phyloP scores from a whole-genome alignment of 1,140 invertebrate species.

The Euborellia annulipes region DNA sequence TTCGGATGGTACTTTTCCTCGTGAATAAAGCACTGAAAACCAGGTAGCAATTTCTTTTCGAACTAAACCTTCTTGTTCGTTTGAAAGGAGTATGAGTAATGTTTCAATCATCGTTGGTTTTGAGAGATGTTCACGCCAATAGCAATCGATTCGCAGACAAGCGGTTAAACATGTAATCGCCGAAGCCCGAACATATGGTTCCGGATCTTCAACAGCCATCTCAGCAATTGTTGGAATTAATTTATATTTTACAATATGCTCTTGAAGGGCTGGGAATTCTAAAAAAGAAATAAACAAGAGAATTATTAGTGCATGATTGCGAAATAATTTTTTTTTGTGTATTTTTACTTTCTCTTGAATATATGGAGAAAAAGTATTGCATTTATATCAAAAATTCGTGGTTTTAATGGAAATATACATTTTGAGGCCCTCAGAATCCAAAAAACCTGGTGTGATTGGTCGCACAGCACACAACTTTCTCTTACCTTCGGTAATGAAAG shows the following conservation, averaged over 20 bases:
- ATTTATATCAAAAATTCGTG: too few species aligned
- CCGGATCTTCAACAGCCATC: conserved; percentile 44
- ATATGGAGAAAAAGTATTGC: too few species aligned
- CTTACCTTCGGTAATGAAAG: too few species aligned
- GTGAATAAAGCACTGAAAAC: neutral
- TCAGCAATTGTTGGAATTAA: conserved; percentile 44
- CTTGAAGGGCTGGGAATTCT: conserved; percentile 65
- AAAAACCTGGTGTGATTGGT: too few species aligned
- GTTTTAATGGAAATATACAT: too few species aligned
- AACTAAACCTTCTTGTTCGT: neutral
- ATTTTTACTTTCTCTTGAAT: too few species aligned
- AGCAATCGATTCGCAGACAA: conserved; percentile 39
- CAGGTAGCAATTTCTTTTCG: neutral
- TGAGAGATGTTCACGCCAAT: conserved; percentile 46
- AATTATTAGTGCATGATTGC: too few species aligned
- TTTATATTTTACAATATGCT: conserved; percentile 44
- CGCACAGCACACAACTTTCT: too few species aligned
- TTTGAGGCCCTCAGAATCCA: too few species aligned
- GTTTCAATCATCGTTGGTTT: conserved; percentile 42
- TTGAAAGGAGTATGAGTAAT: conserved; percentile 11
- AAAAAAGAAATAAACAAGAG: too few species aligned
- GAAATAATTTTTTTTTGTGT: too few species aligned
- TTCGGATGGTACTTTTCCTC: neutral
- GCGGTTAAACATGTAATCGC: conserved; percentile 49
- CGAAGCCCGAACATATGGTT: conserved; percentile 55